Evolutionary conservation across 2,113 vertebrate species (phyloP).

Genomic region (Acrocephalus arundinaceus): DNA sequence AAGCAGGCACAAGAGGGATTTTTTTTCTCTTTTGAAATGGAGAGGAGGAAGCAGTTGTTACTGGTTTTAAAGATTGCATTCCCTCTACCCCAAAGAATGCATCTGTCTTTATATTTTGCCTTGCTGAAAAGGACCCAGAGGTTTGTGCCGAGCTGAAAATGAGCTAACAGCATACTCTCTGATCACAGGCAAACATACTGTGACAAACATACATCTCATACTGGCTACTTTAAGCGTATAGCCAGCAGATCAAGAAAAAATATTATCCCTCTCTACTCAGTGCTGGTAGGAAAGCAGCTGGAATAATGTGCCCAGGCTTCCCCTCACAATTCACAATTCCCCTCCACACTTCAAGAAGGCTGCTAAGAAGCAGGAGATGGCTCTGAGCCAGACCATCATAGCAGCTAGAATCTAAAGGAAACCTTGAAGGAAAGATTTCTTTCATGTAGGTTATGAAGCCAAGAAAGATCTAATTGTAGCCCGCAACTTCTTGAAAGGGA

Average conservation of each 20-base stretch:
- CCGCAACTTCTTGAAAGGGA: not conserved
- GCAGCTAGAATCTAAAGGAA: not conserved
- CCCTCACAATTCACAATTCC: not conserved
- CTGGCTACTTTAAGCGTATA: not conserved
- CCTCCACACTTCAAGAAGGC: not conserved
- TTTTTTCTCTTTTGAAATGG: not conserved
- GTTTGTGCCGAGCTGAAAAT: not conserved
- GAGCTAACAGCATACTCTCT: not conserved
- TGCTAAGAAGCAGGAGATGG: not conserved
- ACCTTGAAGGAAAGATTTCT: not conserved
- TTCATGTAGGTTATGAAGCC: not conserved
- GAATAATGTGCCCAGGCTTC: not conserved
- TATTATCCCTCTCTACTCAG: not conserved
- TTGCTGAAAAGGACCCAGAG: not conserved
- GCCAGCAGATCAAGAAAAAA: not conserved
- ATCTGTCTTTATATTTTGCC: not conserved
- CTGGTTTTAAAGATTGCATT: not conserved
- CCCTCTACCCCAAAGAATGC: not conserved
- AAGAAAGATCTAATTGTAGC: not conserved
- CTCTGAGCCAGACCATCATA: not conserved
- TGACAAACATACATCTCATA: not conserved
- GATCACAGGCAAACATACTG: not conserved
- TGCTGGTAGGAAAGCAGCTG: not conserved
- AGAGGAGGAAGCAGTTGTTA: not conserved
- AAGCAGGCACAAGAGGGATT: not conserved